Base-by-base conservation (phyloP, 92 coral and sea anemone species). In the Epizoanthus ramosus region DNA sequence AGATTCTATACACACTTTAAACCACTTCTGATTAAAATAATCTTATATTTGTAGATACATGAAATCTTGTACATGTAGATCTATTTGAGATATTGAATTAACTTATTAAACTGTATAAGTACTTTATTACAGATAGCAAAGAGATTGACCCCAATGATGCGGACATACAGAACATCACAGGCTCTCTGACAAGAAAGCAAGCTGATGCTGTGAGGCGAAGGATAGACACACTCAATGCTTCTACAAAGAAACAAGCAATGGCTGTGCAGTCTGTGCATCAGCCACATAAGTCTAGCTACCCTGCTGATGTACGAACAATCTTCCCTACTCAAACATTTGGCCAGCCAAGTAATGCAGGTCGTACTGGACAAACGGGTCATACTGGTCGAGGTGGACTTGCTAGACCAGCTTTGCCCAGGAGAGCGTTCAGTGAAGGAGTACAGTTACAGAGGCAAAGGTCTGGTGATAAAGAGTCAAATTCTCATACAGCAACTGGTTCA, bases 121-220 rank as follows among this genome's bases (percentile, higher is more conserved):
- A 16, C 39, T 58, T 86, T 71, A 80, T 86, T 76, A 80, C 91
- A 97, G 99, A 97, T 65, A 94, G 99, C 90, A 94, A 97, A 87
- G 99, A 97, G 89, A 97, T 97, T 52, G 94, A 92, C 54, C 89
- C 91, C 17, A 75, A 94, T 53, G 99, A 97, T 85, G 88, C 87
- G 17, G 93, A 85, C 58, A 90, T 90, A 39, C 86, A 89, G 58
- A 93, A 97, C 69, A 97, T 97, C 57, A 90, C 98, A 3, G 92
- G 95, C 24, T 97, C 99, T 4, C 87, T 97, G 37, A 97, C 99
- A 3, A 85, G 95, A 71, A 97, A 97, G 74, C 99, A 97, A 71
- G 99, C 99, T 10, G 98, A 97, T 52, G 99, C 98, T 8, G 99
- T 97, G 1, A 82, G 81, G 71, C 87, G 89, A 87, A 84, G 99